A percentile compares a stretch with the other conserved stretches of the same genome.
Evolutionary conservation across 2,797 vertebrate genomes (phyloP).

Genomic region (Petrocephalus sullivani): DNA sequence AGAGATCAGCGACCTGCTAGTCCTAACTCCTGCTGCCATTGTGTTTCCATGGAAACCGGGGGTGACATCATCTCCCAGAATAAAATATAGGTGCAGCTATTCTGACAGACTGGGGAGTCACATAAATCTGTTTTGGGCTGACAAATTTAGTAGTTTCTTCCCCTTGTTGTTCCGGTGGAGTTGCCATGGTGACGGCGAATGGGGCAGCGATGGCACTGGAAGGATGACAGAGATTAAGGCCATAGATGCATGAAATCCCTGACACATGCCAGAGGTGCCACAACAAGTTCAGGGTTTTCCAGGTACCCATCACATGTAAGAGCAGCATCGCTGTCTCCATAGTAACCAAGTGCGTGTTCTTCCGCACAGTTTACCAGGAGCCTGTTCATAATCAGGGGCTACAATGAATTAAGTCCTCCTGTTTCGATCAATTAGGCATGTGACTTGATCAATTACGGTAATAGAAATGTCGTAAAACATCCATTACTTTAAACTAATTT

Average conservation of each 20-base stretch:
- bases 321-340: neutral
- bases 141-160: neutral
- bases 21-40: conserved; percentile 42
- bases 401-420: conserved; percentile 34
- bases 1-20: conserved; percentile 53
- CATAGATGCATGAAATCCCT: conserved; percentile 50
- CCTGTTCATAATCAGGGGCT: conserved; percentile 25
- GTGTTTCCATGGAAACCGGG: conserved; percentile 67
- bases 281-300: conserved; percentile 23
- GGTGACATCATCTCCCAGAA: conserved; percentile 43
- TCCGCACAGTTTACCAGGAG: neutral
- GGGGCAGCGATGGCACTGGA: conserved; percentile 47
- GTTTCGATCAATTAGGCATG: conserved; percentile 33
- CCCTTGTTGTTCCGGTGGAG: conserved; percentile 38
- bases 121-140: neutral
- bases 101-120: neutral
- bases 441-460: conserved; percentile 35
- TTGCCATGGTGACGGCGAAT: conserved; percentile 59
- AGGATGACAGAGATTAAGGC: conserved; percentile 44
- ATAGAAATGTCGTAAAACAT: conserved; percentile 28
- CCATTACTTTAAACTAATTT: conserved; percentile 32
- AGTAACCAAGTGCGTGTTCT: neutral
- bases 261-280: conserved; percentile 48
- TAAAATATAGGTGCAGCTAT: conserved; percentile 44
- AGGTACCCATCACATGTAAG: neutral